Evolutionary conservation across 2,113 vertebrate species (phyloP).

Genomic region (Eulacestoma nigropectus): DNA sequence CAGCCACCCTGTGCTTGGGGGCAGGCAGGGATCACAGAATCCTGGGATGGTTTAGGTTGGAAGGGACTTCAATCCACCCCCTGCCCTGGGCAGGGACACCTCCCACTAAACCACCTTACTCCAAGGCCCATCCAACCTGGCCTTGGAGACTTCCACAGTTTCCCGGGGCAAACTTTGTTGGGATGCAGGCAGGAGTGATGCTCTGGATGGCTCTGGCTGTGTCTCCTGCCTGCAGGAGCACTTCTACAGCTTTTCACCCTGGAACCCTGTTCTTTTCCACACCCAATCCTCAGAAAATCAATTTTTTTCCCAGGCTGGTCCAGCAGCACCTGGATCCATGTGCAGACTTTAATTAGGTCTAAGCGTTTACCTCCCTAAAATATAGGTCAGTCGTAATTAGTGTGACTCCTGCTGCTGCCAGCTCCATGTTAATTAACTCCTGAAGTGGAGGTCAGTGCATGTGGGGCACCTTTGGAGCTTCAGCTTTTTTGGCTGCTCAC

Average conservation of each 20-base stretch:
- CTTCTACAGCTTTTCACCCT: not conserved
- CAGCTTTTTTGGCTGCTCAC: not conserved
- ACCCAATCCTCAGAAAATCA: not conserved
- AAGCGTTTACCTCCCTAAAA: not conserved
- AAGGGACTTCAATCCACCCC: not conserved
- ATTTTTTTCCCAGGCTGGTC: not conserved
- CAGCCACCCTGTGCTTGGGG: not conserved
- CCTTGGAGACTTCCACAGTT: not conserved
- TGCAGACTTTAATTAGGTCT: not conserved
- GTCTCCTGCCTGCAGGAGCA: not conserved
- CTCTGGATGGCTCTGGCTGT: not conserved
- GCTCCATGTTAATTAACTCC: conserved; percentile 34
- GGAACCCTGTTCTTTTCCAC: not conserved
- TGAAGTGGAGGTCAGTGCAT: not conserved
- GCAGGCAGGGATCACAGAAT: not conserved
- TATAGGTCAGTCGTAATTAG: conserved; percentile 46
- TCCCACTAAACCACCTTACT: not conserved
- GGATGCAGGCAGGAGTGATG: not conserved
- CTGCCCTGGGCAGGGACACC: not conserved
- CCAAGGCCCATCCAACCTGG: not conserved
- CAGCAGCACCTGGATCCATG: not conserved
- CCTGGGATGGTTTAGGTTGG: not conserved
- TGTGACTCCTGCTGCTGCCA: not conserved
- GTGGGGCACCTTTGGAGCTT: not conserved
- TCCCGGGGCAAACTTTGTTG: not conserved